Base-by-base conservation (phyloP, 2,888 invertebrate genomes). In the Panorpa germanica region DNA sequence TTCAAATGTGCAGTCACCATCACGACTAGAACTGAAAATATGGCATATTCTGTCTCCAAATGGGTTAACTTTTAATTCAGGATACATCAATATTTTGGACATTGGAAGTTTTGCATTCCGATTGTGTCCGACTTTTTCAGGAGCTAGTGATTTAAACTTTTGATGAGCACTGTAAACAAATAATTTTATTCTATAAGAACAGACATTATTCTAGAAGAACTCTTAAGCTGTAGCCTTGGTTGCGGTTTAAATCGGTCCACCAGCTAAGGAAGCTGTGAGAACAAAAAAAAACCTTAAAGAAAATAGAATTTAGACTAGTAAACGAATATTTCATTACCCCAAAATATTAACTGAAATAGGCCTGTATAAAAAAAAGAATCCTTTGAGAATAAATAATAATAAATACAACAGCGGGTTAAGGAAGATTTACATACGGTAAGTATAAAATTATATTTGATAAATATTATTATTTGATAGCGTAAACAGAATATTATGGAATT, bases 1-100 rank as follows among this genome's bases (percentile, higher is more conserved):
- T 53, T 93, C 90, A 55, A 93, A 93, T 0, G 83, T 85, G 49
- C 88, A 78, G 49, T 86, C 82, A 4, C 88, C 90, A 50, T 82
- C 81, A 39, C 81, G 80, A 48, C 75, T 77, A 1, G 81, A 80
- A 48, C 81, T 82, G 43, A 83, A 82, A n/a, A 90, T 82, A 50
- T 81, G 77, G 46, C 90, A 90, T 38, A 93, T 86, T 31, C 90
- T 60, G 45, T 88, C 82, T 21, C 80, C 73, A 53, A 93, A 91
- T 1, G 91, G 91, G 54, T 91, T 91, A 3, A 85, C 86, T 38
- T 72, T 63, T 22, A 91, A 53, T 50, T 90, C 90, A 4, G 86
- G 82, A 55, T 85, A 86, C 39, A 76, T 74, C 11, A 86, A 62
- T 31, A 91, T 68, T 49, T 83, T 82, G 4, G 69, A 63, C 69